Evolutionary conservation across 92 coral and sea anemone genomes (phyloP).

Genomic region (Zoanthus solanderi): DNA sequence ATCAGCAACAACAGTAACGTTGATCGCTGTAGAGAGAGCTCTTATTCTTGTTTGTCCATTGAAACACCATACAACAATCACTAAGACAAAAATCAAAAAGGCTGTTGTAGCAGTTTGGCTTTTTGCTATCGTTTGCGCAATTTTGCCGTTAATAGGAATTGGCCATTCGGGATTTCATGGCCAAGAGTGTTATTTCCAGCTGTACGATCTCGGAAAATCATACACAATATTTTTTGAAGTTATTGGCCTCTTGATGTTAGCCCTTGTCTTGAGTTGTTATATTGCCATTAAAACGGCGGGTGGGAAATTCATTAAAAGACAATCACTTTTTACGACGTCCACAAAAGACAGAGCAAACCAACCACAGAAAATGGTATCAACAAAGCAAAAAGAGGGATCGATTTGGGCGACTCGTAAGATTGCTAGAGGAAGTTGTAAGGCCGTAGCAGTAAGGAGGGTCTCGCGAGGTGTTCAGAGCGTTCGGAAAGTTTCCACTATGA

Average conservation of each 20-base stretch:
- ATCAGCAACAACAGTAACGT: conserved; percentile 79
- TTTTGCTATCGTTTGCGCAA: conserved; percentile 63
- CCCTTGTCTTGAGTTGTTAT: conserved; percentile 62
- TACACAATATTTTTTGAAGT: conserved; percentile 76
- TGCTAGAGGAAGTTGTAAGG: background rate
- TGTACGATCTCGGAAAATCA: conserved; percentile 70
- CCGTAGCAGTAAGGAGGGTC: conserved; percentile 3
- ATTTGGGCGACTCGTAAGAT: background rate
- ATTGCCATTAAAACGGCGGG: conserved; percentile 75
- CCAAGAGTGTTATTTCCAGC: conserved; percentile 66
- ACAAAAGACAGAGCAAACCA: conserved; percentile 17
- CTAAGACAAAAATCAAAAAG: conserved; percentile 57
- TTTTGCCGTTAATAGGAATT: conserved; percentile 72
- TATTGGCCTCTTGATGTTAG: conserved; percentile 63
- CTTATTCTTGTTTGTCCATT: conserved; percentile 69
- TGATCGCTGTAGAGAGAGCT: conserved; percentile 81
- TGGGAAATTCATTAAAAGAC: conserved; percentile 72
- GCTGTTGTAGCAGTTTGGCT: conserved; percentile 71
- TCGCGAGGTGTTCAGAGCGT: conserved; percentile 73
- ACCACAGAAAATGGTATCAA: background rate
- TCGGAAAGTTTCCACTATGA: conserved; percentile 69
- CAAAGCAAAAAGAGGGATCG: background rate
- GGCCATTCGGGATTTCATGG: conserved; percentile 74
- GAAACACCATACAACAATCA: conserved; percentile 72
- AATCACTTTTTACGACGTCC: conserved; percentile 56